Evolutionary conservation across 1,140 invertebrate genomes (phyloP).

Genomic region (Notospermus geniculatus): DNA sequence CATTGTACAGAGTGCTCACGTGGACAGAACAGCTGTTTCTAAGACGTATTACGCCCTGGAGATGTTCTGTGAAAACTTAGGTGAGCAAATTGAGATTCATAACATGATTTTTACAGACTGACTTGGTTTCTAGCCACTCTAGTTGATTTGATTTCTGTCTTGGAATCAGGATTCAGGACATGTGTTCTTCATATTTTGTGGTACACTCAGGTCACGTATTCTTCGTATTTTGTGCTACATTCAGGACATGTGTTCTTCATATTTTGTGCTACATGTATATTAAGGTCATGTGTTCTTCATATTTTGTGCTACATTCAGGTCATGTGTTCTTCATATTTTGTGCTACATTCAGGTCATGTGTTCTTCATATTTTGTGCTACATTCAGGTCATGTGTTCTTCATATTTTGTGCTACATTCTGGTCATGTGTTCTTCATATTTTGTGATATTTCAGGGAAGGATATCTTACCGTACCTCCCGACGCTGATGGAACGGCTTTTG

Average conservation of each 20-base stretch:
- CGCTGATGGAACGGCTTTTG: constrained; percentile 70
- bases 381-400: neutral
- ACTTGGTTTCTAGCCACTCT: too few relatives aligned
- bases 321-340: constrained; percentile 4
- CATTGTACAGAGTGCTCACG: constrained; percentile 49
- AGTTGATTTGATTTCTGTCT: too few relatives aligned
- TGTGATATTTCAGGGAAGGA: constrained; percentile 57
- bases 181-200: too few relatives aligned
- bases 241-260: too few relatives aligned
- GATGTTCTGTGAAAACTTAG: constrained; percentile 77
- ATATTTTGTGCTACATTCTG: constrained; percentile 9
- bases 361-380: neutral
- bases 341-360: neutral
- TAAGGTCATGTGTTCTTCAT: constrained; percentile 13
- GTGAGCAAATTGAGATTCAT: too few relatives aligned
- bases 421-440: neutral
- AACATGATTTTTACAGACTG: too few relatives aligned
- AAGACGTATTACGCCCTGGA: constrained; percentile 80
- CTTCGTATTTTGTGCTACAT: too few relatives aligned
- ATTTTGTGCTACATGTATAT: too few relatives aligned
- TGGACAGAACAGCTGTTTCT: constrained; percentile 28
- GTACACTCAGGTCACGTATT: too few relatives aligned
- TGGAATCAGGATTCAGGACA: too few relatives aligned
- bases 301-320: neutral
- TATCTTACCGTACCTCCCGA: constrained; percentile 69